Conservation (phyloP, 2,797 vertebrate genomes). For the Trachurus trachurus region DNA sequence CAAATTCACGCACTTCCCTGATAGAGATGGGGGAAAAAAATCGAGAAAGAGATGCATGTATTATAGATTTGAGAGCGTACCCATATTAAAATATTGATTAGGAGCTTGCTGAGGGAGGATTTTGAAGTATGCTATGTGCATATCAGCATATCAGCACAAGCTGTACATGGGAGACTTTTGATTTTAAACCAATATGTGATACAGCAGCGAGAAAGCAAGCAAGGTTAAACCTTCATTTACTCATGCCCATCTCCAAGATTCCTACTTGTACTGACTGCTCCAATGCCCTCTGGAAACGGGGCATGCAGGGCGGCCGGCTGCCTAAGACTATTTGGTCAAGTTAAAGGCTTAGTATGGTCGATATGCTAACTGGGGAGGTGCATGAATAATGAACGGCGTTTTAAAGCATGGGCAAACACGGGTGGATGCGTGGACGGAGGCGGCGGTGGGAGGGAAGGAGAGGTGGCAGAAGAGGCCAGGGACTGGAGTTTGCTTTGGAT, state of each 20-base stretch:
- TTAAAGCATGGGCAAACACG: slow-evolving; percentile 64
- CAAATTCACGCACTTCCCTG: slow-evolving; percentile 94
- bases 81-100: slow-evolving; percentile 72
- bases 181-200: slow-evolving; percentile 41
- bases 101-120: slow-evolving; percentile 34
- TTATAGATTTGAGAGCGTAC: slow-evolving; percentile 69
- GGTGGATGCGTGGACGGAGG: slow-evolving; percentile 14
- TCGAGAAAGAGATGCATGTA: slow-evolving; percentile 66
- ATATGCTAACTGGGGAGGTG: slow-evolving; percentile 67
- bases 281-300: slow-evolving; percentile 40
- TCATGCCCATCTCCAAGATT: not conserved
- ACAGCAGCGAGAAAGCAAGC: slow-evolving; percentile 5
- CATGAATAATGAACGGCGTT: slow-evolving; percentile 78
- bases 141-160: not conserved
- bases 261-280: slow-evolving; percentile 10
- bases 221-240: slow-evolving; percentile 33
- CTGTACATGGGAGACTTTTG: slow-evolving; percentile 27
- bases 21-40: slow-evolving; percentile 59
- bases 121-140: slow-evolving; percentile 38
- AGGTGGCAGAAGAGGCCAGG: not conserved
- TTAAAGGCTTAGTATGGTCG: slow-evolving; percentile 71
- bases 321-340: slow-evolving; percentile 64
- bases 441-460: not conserved
- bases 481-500: slow-evolving; percentile 7
- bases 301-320: slow-evolving; percentile 26